phyloP scores from a whole-genome alignment of 2,888 invertebrate genomes.

The Volucella inflata region DNA sequence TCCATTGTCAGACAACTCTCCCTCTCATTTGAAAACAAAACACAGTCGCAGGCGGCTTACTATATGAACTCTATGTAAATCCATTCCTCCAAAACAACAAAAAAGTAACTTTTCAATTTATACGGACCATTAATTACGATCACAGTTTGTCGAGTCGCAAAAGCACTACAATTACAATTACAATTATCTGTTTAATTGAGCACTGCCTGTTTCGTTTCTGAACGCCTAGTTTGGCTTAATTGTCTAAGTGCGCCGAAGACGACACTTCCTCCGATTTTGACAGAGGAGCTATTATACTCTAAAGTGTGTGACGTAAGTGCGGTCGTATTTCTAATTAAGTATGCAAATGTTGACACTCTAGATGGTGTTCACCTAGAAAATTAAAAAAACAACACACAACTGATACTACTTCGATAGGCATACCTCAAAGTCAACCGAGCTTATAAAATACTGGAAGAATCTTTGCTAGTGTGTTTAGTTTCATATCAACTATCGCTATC shows the following conservation, averaged over 20 bases:
- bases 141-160: constrained; percentile 41
- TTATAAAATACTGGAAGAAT: constrained; percentile 19
- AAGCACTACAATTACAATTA: constrained; percentile 21
- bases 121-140: constrained; percentile 53
- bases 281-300: not conserved
- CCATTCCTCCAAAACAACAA: not conserved
- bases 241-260: constrained; percentile 27
- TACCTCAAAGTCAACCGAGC: constrained; percentile 1
- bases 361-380: constrained; percentile 8
- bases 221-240: constrained; percentile 13
- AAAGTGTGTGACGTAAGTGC: constrained; percentile 34
- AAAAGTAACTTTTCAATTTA: constrained; percentile 40
- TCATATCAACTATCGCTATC: constrained; percentile 52
- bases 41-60: no score
- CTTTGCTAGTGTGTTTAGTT: constrained; percentile 31
- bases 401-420: not conserved
- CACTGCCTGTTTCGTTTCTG: not conserved
- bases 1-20: not conserved
- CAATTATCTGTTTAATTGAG: constrained; percentile 50
- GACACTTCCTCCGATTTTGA: constrained; percentile 53
- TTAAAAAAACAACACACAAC: constrained; percentile 15
- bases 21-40: not conserved
- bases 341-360: constrained; percentile 66
- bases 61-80: no score
- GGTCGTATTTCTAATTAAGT: constrained; percentile 53